Evolutionary conservation across 2,113 vertebrate species (phyloP).

Genomic region (Propithecus coquereli): DNA sequence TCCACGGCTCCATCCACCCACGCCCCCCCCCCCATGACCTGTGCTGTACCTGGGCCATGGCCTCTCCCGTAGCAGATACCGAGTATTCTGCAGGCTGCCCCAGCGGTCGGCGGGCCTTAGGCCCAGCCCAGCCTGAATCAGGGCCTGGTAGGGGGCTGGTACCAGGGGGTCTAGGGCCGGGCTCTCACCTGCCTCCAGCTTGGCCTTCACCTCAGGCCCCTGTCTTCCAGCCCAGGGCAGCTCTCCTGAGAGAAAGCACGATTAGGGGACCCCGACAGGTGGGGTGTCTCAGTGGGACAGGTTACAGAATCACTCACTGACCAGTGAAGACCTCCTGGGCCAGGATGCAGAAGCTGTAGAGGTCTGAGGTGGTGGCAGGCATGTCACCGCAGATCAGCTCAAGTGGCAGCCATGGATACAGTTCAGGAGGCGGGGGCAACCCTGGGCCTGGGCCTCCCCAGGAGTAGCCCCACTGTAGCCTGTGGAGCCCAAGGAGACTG

Average conservation of each 20-base stretch:
- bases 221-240: slow-evolving; percentile 80
- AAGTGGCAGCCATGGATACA: slow-evolving; percentile 83
- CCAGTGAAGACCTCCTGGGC: slow-evolving; percentile 83
- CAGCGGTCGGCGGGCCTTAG: slow-evolving; percentile 66
- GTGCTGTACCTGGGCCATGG: slow-evolving; percentile 33
- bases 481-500: background rate
- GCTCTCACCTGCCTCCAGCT: slow-evolving; percentile 73
- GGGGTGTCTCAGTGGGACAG: background rate
- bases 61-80: slow-evolving; percentile 70
- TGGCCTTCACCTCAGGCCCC: slow-evolving; percentile 72
- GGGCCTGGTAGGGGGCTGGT: slow-evolving; percentile 75
- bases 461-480: background rate
- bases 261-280: background rate
- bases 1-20: background rate
- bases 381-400: slow-evolving; percentile 74
- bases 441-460: slow-evolving; percentile 26
- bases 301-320: slow-evolving; percentile 40
- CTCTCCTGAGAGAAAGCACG: slow-evolving; percentile 66
- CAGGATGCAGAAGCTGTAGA: slow-evolving; percentile 83
- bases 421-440: slow-evolving; percentile 55
- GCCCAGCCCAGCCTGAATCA: slow-evolving; percentile 76
- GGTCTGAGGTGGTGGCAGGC: slow-evolving; percentile 78
- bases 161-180: slow-evolving; percentile 71
- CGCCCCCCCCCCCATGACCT: background rate
- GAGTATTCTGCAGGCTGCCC: slow-evolving; percentile 76